Evolutionary conservation across 2,888 invertebrate species (phyloP), one percentile per base, ranked within the genome.

Genomic region (Eucriotettix oculatus): DNA sequence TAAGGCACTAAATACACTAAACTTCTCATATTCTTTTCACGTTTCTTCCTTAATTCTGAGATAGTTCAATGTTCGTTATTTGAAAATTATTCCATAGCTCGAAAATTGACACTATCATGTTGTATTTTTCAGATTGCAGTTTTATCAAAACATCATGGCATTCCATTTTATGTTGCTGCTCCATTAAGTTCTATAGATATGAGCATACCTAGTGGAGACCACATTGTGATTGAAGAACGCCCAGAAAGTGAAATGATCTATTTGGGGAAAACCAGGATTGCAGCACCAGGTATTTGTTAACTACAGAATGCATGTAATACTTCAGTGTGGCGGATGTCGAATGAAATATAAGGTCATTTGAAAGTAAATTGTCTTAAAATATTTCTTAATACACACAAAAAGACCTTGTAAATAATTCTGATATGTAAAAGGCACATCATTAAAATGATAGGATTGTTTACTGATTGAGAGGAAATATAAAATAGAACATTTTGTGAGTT

Each of bases 111-210:
- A 29, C 7, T 29, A 5, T 29, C 29, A 29, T 29, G 29, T 29
- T 7, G 7, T 29, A 29, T 29, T 29, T 29, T 29, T 10, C 68
- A 80, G 78, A 87, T 98, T 70, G 95, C 97, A 0, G 88, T 98
- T 57, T 79, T 90, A 55, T 95, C 97, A 0, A 87, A 90, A 69
- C 78, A 92, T 73, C 96, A 98, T 71, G 80, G 81, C 43, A 87
- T 98, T 62, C 94, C 96, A 59, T 98, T 99, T 74, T 98, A 91
- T 73, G 86, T 98, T 29, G 96, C 95, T 1, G 95, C 96, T 9
- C 97, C 98, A 0, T 80, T 86, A 56, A 93, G 94, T 9, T 90
- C 97, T 0, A 88, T 96, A 68, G 97, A 98, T 74, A 80, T 86
- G 70, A 76, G 76, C 58, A 82, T 92, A 61, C 76, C 80, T 1